These are phyloP conservation scores for Kryphioiulus occultus DNA, from an alignment of 2,888 invertebrate species.

Conservation along the genomic window DNA sequence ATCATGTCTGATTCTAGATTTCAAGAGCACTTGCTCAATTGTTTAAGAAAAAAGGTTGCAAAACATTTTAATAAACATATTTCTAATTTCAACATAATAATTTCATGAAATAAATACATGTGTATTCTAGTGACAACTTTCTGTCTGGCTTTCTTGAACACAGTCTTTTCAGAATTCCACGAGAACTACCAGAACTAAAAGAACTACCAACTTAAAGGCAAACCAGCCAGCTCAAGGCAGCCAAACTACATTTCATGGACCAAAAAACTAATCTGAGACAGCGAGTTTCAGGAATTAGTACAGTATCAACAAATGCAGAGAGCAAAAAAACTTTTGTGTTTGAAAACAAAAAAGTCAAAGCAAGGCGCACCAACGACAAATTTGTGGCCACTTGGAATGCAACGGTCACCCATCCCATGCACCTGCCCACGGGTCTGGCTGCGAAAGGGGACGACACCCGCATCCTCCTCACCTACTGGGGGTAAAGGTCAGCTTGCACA, in stretches of 20 bases:
- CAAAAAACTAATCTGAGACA: background rate
- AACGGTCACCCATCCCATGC: constrained; percentile 17
- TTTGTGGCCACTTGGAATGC: constrained; percentile 18
- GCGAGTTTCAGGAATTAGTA: constrained; percentile 1
- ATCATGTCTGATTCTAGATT: too few species aligned
- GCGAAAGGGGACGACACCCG: constrained; percentile 4
- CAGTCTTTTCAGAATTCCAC: background rate
- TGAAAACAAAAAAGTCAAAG: background rate
- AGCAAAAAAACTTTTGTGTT: background rate
- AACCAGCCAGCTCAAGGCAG: background rate
- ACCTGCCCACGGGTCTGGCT: constrained; percentile 9
- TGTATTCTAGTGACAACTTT: too few species aligned
- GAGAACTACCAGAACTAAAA: background rate
- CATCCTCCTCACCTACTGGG: constrained; percentile 8
- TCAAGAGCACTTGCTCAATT: too few species aligned
- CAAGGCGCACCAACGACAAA: background rate
- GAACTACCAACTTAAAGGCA: background rate
- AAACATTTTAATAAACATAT: too few species aligned
- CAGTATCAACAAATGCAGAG: background rate
- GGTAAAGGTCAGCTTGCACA: background rate
- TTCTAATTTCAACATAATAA: too few species aligned
- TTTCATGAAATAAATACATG: too few species aligned
- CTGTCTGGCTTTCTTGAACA: background rate
- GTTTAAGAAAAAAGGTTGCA: too few species aligned
- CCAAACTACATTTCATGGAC: background rate